Evolutionary conservation across 1,140 invertebrate genomes (phyloP), one percentile per base, ranked within the genome.

Genomic region (Aradophagus sp.): DNA sequence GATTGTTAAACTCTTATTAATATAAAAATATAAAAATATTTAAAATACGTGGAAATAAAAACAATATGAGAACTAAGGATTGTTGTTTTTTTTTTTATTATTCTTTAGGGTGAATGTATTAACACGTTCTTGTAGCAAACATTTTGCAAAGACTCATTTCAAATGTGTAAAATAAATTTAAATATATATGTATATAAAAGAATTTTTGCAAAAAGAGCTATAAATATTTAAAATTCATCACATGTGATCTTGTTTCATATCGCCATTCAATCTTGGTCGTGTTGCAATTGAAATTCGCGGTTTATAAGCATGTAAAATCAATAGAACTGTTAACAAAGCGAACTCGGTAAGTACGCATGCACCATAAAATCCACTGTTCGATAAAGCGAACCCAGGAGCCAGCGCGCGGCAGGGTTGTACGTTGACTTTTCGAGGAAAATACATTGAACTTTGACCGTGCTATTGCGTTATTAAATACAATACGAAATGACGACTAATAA

Each of bases 401-500:
- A 55, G 32, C 7, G 16, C 2, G 53, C 34, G 15, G 4, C n/a
- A 15, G 26, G 8, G 7, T 16, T 26, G 58, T 52, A 52, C 36
- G 15, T 44, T 52, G 58, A 52, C 44, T 44, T 36, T 12, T 26
- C 38, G 26, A 5, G 7, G n/a, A 20, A 52, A 39, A 39, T 31
- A 15, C 17, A 36, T 29, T 65, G 44, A 20, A 16, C 10, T 52
- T 31, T 14, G 6, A 41, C n/a, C 8, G 13, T 16, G 32, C n/a
- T 17, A 2, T 27, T 16, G 15, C 5, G 1, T 20, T 17, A 31
- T 58, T 20, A 48, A 45, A n/a, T 7, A 11, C 17, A 53, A 10
- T n/a, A 26, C 5, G 8, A 55, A 52, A 86, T 85, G 83, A 80
- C 83, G 20, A 78, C 66, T 8, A 81, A 56, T 8, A 82, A 59